Evolutionary conservation across 2,888 invertebrate species (phyloP).

Genomic region (Ptilodon capucinus): DNA sequence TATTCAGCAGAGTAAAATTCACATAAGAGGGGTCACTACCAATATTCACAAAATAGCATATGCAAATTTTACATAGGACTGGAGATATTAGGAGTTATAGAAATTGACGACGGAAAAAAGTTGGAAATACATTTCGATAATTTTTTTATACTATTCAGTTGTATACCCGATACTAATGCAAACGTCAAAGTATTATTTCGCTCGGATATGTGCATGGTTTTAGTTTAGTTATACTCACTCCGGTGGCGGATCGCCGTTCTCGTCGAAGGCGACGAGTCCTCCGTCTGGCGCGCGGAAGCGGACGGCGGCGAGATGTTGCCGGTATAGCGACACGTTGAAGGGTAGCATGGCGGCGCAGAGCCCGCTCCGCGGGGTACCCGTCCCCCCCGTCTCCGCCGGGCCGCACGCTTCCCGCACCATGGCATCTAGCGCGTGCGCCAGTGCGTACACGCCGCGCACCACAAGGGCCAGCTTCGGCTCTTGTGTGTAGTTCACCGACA

Average conservation of each 20-base stretch:
- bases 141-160: no score
- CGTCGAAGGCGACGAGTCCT: slow-evolving; percentile 87
- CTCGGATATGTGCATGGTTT: no score
- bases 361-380: slow-evolving; percentile 41
- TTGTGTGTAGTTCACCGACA: slow-evolving; percentile 83
- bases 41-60: no score
- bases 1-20: no score
- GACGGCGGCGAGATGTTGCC: slow-evolving; percentile 87
- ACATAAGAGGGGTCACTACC: no score
- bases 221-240: slow-evolving; percentile 79
- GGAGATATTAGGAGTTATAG: no score
- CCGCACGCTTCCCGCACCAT: slow-evolving; percentile 81
- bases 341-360: slow-evolving; percentile 85
- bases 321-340: slow-evolving; percentile 87
- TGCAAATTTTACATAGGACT: no score
- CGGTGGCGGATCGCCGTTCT: slow-evolving; percentile 89
- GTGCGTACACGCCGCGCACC: slow-evolving; percentile 88
- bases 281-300: slow-evolving; percentile 84
- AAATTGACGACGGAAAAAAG: no score
- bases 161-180: no score
- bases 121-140: no score
- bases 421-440: slow-evolving; percentile 88
- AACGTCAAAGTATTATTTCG: no score
- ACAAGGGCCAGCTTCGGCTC: slow-evolving; percentile 92
- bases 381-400: no score